Percentiles rank a stretch among this genome's conserved stretches.
These are phyloP conservation scores for Dryobotodes eremita DNA, from an alignment of 2,888 invertebrate species.

Conservation along the genomic window DNA sequence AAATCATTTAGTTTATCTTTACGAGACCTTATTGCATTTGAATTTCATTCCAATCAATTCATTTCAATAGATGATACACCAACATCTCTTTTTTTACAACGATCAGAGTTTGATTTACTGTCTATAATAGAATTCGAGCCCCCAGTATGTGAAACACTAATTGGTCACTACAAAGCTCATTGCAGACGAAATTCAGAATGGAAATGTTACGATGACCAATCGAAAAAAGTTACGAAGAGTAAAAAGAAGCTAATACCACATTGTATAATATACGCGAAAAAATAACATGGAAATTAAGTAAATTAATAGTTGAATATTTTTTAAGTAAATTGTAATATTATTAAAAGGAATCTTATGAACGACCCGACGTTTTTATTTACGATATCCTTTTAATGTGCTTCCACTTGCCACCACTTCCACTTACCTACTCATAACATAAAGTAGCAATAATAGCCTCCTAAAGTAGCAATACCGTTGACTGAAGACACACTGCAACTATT, in stretches of 20 bases:
- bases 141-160: constrained; percentile 32
- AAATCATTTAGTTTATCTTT: constrained; percentile 49
- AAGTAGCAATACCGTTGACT: constrained; percentile 7
- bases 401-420: too few species aligned
- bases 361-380: too few species aligned
- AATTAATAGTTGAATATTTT: too few species aligned
- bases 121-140: constrained; percentile 49
- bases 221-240: too few species aligned
- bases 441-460: constrained; percentile 3
- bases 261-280: too few species aligned
- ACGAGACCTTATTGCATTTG: constrained; percentile 51
- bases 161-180: constrained; percentile 53
- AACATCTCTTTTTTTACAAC: constrained; percentile 36
- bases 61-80: constrained; percentile 51
- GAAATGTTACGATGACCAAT: constrained; percentile 51
- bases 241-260: too few species aligned
- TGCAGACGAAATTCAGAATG: constrained; percentile 51
- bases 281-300: too few species aligned
- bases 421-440: too few species aligned
- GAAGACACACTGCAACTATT: constrained; percentile 7
- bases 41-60: constrained; percentile 45
- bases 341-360: too few species aligned
- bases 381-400: too few species aligned
- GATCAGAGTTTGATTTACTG: constrained; percentile 43
- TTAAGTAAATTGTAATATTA: too few species aligned